Base-by-base conservation (phyloP, 2,113 vertebrate species). In the Caloenas nicobarica region DNA sequence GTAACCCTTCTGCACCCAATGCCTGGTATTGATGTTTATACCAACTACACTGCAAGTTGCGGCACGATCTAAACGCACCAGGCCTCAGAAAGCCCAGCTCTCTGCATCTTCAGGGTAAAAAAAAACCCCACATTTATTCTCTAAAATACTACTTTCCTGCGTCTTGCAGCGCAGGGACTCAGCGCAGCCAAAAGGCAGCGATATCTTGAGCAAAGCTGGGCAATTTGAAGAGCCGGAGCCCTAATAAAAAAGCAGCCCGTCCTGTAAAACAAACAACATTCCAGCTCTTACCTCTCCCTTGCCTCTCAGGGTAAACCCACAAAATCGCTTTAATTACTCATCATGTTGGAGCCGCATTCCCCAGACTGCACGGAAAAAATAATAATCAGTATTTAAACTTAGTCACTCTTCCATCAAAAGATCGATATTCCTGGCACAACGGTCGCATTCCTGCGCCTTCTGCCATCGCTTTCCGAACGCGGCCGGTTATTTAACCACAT, bases 191-290 rank as follows among this genome's bases (percentile, higher is more conserved):
- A 24, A 34, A 42, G 8, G 12, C 38, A 8, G 48, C 1, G 14
- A 26, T 13, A 4, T 2, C 6, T 5, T 36, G 82, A 77, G 74
- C 58, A 79, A 72, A 40, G 70, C 29, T 15, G 53, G 33, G n/a
- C 0, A 48, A 62, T 13, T 16, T 0, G 7, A 79, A 51, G 61
- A 89, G 86, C 83, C 5, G 18, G 8, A 69, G 93, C 86, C 24
- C 60, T 25, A 42, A 46, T 16, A 33, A 26, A 33, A 58, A 71
- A 68, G 57, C 58, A 28, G 46, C 91, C 86, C 87, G 31, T 78
- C 89, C 86, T 78, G 57, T 24, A 79, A 91, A 88, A 26, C 89
- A 92, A 97, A 95, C 84, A 88, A 48, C 91, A 89, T 86, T 89
- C 86, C 91, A 83, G 89, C 83, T 81, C 44, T 24, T 40, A 57